Base-by-base conservation (phyloP, 2,888 invertebrate species). In the Cotesia congregata region DNA sequence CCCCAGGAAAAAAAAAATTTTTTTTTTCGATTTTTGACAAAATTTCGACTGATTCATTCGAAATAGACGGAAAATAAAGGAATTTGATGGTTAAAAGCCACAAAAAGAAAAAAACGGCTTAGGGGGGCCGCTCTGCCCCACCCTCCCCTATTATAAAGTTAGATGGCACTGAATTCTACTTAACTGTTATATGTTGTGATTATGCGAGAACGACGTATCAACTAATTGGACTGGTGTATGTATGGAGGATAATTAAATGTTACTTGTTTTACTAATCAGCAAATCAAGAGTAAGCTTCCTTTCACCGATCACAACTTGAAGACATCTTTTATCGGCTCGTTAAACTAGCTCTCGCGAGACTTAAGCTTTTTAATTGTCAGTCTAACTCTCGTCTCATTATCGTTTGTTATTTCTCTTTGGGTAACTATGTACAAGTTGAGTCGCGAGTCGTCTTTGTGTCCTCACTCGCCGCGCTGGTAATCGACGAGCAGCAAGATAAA, bases 281-380 rank as follows among this genome's bases (percentile, higher is more conserved):
- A 60, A 59, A 64, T 67, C 74, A 67, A 68, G 60, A 74, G 60
- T 61, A n/a, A n/a, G 40, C 41, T 72, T 41, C 30, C 59, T 17
- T 41, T 9, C 50, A 17, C 41, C 20, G 59, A 17, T 64, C 59
- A 59, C 40, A 61, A 64, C n/a, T 9, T 17, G 15, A 6, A 61
- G 38, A 62, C 62, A 17, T 50, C 70, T 62, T 76, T 72, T 61
- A 76, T 67, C 62, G 61, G 67, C 40, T 15, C 41, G 64, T 40
- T 72, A 12, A 65, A 30, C 12, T 67, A 40, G 61, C 76, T 75
- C 62, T 41, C 38, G n/a, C 62, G 64, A 76, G 61, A 76, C 38
- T 61, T 60, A 72, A n/a, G 68, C 67, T 64, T 72, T 68, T 76
- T 72, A 72, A 76, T 76, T 68, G 76, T 68, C 67, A 65, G 30